Percentiles rank a stretch among this genome's conserved stretches.
These are phyloP conservation scores for Coelinius sp. DNA, from an alignment of 2,888 invertebrate genomes.

Conservation along the genomic window DNA sequence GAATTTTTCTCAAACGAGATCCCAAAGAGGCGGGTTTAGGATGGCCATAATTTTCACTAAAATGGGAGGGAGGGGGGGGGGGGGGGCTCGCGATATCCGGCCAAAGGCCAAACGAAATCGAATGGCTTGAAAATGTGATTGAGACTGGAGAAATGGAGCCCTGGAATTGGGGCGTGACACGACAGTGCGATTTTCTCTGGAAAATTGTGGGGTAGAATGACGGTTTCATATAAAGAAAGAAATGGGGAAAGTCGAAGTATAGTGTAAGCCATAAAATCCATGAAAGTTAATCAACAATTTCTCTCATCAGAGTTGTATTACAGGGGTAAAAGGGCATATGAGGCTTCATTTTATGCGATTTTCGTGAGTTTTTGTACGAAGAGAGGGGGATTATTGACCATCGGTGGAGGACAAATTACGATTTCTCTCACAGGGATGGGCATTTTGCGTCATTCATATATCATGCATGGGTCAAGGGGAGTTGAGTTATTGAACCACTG, in stretches of 20 bases:
- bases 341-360: neutral
- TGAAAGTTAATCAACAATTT: neutral
- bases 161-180: constrained; percentile 28
- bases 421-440: constrained; percentile 29
- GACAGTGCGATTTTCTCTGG: constrained; percentile 36
- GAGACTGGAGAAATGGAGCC: constrained; percentile 34
- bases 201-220: constrained; percentile 24
- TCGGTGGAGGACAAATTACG: constrained; percentile 25
- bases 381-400: neutral
- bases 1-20: constrained; percentile 29
- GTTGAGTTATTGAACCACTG: constrained; percentile 36
- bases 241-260: neutral
- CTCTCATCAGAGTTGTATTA: neutral
- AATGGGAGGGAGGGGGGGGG: too few relatives aligned
- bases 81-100: constrained; percentile 31
- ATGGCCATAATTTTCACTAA: constrained; percentile 38
- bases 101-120: constrained; percentile 38
- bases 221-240: neutral
- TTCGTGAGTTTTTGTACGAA: neutral
- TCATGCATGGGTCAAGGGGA: constrained; percentile 38
- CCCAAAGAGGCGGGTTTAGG: constrained; percentile 32
- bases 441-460: constrained; percentile 38
- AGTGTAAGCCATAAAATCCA: neutral
- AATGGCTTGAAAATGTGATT: constrained; percentile 45
- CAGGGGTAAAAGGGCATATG: neutral